phyloP scores from a whole-genome alignment of 2,113 vertebrate species.

The Heterotis niloticus region DNA sequence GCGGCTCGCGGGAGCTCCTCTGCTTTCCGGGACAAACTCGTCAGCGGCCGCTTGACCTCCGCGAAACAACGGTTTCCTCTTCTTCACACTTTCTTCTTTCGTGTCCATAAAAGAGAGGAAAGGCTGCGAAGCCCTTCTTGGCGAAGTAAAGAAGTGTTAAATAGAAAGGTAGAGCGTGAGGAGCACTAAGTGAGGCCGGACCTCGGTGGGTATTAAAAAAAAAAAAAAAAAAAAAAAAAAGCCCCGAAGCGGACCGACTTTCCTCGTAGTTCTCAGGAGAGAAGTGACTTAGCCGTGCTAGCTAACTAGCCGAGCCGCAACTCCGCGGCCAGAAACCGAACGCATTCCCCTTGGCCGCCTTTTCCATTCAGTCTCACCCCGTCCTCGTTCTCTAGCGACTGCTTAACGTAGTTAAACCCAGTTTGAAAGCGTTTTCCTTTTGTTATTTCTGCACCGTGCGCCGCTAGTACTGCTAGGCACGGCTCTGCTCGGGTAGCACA shows the following conservation, averaged over 20 bases:
- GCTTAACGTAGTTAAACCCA: not conserved
- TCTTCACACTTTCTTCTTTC: conserved; percentile 11
- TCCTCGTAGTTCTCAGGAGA: not conserved
- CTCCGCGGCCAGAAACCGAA: too few relatives aligned
- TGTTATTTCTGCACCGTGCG: not conserved
- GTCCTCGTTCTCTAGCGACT: too few relatives aligned
- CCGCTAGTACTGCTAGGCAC: not conserved
- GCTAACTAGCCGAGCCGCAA: not conserved
- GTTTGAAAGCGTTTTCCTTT: not conserved
- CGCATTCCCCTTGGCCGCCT: too few relatives aligned
- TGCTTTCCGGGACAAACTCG: conserved; percentile 18
- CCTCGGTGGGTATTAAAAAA: too few relatives aligned
- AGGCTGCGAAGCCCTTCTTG: not conserved
- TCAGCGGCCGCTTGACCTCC: conserved; percentile 26
- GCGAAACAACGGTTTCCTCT: conserved; percentile 20
- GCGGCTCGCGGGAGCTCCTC: conserved; percentile 21
- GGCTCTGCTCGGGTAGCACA: too few relatives aligned
- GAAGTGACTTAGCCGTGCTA: not conserved
- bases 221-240: too few relatives aligned
- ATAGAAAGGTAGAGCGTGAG: not conserved
- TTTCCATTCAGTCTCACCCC: too few relatives aligned
- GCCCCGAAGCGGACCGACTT: not conserved
- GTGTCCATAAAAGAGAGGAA: conserved; percentile 25
- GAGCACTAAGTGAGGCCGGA: not conserved
- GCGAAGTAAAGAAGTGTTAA: not conserved